Evolutionary conservation across 2,113 vertebrate species (phyloP).

Genomic region (Nerophis ophidion): DNA sequence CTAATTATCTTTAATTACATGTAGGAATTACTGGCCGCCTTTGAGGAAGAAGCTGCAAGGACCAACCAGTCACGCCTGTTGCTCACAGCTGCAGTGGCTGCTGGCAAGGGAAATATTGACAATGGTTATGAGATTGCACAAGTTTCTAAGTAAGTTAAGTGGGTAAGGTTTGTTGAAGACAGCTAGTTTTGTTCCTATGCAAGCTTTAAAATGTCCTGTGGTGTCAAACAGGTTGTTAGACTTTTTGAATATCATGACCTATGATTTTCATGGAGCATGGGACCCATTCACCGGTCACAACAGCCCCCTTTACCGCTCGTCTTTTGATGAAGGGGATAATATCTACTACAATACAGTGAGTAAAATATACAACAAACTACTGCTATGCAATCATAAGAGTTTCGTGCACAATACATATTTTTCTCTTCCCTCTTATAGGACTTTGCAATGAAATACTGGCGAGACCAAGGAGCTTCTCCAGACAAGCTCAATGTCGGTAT

Average conservation of each 20-base stretch:
- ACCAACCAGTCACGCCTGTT: conserved; percentile 55
- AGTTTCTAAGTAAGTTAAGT: conserved; percentile 63
- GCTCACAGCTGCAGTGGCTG: conserved; percentile 71
- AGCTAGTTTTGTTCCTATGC: neutral
- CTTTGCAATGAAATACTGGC: conserved; percentile 70
- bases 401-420: neutral
- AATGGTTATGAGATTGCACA: conserved; percentile 68
- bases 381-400: neutral
- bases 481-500: conserved; percentile 73
- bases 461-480: conserved; percentile 56
- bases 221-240: conserved; percentile 60
- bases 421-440: conserved; percentile 44
- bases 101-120: conserved; percentile 58
- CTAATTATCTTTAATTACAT: neutral
- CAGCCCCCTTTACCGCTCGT: conserved; percentile 63
- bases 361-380: neutral
- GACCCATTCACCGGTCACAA: conserved; percentile 68
- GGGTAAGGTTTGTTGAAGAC: neutral
- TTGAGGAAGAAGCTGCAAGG: conserved; percentile 53
- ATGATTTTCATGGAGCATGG: conserved; percentile 73
- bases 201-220: neutral
- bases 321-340: conserved; percentile 14
- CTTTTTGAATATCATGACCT: conserved; percentile 75
- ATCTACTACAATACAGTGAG: conserved; percentile 62
- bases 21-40: conserved; percentile 71